Conservation (phyloP, 2,797 vertebrate genomes). For the Saguinus oedipus region DNA sequence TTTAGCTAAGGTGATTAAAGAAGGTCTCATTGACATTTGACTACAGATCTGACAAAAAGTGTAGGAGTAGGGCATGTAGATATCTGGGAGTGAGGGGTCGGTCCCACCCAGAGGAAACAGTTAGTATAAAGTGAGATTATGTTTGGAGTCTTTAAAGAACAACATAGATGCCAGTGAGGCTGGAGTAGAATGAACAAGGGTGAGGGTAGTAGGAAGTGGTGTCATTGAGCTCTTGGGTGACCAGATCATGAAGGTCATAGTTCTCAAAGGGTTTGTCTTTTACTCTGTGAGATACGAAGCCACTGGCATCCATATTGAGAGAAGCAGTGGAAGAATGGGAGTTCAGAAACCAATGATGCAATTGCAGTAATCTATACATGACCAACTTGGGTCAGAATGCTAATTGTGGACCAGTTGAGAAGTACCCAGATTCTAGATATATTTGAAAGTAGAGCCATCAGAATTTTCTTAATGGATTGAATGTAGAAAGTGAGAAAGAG, state of each 20-base stretch:
- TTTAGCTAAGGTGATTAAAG: not conserved
- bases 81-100: not conserved
- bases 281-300: not conserved
- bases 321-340: not conserved
- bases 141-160: not conserved
- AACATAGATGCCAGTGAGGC: not conserved
- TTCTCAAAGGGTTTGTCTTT: not conserved
- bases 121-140: not conserved
- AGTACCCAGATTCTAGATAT: not conserved
- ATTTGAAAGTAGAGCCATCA: not conserved
- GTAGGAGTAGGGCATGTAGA: not conserved
- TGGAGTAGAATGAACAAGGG: not conserved
- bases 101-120: not conserved
- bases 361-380: not conserved
- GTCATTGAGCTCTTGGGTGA: not conserved
- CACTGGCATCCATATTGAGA: not conserved
- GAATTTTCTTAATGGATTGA: not conserved
- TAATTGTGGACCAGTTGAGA: not conserved
- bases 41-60: not conserved
- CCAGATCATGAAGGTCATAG: not conserved
- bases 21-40: not conserved
- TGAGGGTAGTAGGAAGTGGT: not conserved
- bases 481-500: not conserved
- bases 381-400: not conserved
- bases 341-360: not conserved